Evolutionary conservation across 2,113 vertebrate species (phyloP), one percentile per base, ranked within the genome.

Genomic region (Scatophagus argus): DNA sequence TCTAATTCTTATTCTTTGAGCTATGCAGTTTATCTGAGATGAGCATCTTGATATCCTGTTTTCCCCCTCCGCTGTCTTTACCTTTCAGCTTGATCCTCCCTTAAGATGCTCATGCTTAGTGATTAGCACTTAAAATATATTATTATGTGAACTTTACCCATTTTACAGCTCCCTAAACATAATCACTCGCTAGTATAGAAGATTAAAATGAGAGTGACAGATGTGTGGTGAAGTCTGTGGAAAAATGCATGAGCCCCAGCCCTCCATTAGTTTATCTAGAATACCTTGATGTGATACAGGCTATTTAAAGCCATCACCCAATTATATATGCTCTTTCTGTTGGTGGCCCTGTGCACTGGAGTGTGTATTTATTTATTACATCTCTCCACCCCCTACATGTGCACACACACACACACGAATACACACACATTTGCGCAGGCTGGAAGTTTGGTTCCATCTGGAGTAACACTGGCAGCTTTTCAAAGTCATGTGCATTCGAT

Each of bases 221-320:
- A 71, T 79, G 80, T 78, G 82, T 32, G 52, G 67, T 65, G 79
- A 82, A 76, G 65, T 66, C 41, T 69, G 74, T 43, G 65, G 71
- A 70, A 79, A 78, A 71, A 83, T 46, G 78, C 70, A 81, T 34
- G 47, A 85, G 74, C 52, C 36, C 47, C 17, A 10, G 41, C 79
- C 88, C 77, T 74, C 77, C 69, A 81, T 91, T 84, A 90, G 75
- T 82, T 90, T 87, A 90, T 93, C 91, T 87, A 86, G 58, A 93
- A 89, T 89, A 91, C 74, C 58, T 78, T 91, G 46, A 84, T 89
- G 85, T 89, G 86, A 92, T 91, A 85, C 21, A 64, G 63, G 78
- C 79, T 77, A 87, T 88, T 89, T 88, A 61, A 85, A 87, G 79
- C 81, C 77, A 74, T 86, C 68, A 62, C 52, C 81, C 83, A 88